Conservation (phyloP, 2,888 invertebrate species). For the Hipparchia sbordonii region DNA sequence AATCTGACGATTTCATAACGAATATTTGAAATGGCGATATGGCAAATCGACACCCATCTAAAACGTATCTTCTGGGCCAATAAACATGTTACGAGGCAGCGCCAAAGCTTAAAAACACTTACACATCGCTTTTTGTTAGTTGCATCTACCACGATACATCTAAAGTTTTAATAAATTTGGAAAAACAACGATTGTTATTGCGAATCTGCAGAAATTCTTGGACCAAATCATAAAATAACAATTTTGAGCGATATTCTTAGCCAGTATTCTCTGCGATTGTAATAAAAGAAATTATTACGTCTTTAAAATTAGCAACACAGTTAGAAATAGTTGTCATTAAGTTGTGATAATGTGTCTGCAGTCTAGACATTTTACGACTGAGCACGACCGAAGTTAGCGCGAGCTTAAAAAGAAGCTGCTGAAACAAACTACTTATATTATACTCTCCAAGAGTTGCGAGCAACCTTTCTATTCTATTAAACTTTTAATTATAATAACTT, state of each 20-base stretch:
- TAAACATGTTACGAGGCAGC: no score
- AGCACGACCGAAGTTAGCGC: conserved; percentile 1
- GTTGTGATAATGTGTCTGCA: conserved; percentile 35
- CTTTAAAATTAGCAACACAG: conserved; percentile 27
- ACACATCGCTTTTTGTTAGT: no score
- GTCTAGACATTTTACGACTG: conserved; percentile 35
- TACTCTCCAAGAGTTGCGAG: conserved; percentile 2
- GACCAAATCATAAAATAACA: background rate
- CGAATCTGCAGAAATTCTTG: background rate
- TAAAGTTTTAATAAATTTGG: no score
- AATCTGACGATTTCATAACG: no score
- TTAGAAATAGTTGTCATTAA: conserved; percentile 31
- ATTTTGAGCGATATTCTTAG: background rate
- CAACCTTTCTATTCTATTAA: conserved; percentile 8
- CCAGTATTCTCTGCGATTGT: background rate
- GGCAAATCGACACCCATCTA: no score
- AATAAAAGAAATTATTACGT: conserved; percentile 22
- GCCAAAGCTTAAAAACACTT: no score
- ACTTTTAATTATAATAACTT: conserved; percentile 16
- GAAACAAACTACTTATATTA: background rate
- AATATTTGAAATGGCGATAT: no score
- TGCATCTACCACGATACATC: no score
- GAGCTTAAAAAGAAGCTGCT: conserved; percentile 3
- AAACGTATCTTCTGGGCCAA: no score
- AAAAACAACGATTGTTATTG: no score